These are phyloP conservation scores for Luscinia luscinia DNA, from an alignment of 2,797 vertebrate genomes.

Conservation along the genomic window DNA sequence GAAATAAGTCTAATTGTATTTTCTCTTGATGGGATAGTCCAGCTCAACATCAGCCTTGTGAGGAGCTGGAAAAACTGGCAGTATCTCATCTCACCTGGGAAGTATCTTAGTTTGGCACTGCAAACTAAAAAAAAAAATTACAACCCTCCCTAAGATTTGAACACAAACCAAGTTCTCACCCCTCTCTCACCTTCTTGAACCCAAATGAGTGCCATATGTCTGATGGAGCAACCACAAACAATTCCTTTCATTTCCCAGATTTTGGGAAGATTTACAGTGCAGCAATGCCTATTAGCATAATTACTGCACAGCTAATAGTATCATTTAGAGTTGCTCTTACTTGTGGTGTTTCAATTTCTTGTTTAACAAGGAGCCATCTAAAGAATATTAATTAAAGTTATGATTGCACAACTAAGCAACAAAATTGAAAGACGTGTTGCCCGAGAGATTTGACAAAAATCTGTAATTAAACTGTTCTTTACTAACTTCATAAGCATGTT, in stretches of 20 bases:
- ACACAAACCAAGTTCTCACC: background rate
- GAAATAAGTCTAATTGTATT: background rate
- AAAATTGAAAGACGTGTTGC: background rate
- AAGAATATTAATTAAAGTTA: conserved; percentile 25
- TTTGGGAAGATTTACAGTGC: background rate
- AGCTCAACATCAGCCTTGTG: background rate
- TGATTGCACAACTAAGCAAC: background rate
- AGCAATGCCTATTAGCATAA: background rate
- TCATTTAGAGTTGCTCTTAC: background rate
- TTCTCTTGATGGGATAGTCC: background rate
- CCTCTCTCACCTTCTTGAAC: background rate
- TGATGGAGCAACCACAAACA: background rate
- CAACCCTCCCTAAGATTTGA: background rate
- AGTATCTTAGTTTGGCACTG: background rate
- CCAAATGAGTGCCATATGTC: background rate
- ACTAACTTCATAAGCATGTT: background rate
- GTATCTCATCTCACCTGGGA: background rate
- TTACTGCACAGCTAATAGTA: background rate
- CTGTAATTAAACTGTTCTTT: conserved; percentile 19
- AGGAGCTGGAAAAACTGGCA: background rate
- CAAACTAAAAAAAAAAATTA: background rate
- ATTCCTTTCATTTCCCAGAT: background rate
- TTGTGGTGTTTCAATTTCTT: background rate
- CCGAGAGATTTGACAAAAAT: background rate
- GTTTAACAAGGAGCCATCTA: background rate